These are phyloP conservation scores for Gavialis gangeticus DNA, from an alignment of 2,113 vertebrate genomes.

Conservation along the genomic window DNA sequence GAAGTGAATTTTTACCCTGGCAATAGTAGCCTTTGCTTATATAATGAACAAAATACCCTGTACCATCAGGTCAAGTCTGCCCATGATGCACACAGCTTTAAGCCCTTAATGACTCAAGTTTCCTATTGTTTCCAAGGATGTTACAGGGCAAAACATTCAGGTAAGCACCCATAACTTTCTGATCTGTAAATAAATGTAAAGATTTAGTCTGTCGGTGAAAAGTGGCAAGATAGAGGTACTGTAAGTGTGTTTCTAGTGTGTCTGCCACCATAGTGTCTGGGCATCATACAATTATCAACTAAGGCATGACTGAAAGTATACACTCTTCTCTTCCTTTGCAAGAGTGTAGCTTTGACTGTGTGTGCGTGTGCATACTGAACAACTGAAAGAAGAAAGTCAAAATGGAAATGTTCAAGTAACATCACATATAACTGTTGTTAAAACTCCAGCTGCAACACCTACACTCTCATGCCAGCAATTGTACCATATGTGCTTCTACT, in stretches of 20 bases:
- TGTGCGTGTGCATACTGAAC: neutral
- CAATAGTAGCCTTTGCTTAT: neutral
- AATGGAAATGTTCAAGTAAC: too few species aligned
- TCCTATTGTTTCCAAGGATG: neutral
- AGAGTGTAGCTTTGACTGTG: constrained; percentile 12
- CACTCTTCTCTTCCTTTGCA: constrained; percentile 5
- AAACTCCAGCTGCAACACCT: too few species aligned
- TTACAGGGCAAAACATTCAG: neutral
- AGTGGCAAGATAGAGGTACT: neutral
- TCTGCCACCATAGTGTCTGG: neutral
- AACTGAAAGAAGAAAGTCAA: too few species aligned
- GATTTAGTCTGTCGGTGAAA: neutral
- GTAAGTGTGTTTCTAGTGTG: neutral
- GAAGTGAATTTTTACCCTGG: constrained; percentile 8
- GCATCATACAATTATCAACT: constrained; percentile 22
- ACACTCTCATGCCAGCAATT: too few species aligned
- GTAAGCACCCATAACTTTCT: neutral
- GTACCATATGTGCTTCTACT: too few species aligned
- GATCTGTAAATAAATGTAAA: neutral
- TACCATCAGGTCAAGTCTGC: neutral
- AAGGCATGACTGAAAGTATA: neutral
- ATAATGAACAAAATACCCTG: neutral
- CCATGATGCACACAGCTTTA: neutral
- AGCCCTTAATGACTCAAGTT: neutral
- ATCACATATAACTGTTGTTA: too few species aligned